A percentile compares a stretch with the other conserved stretches of the same genome.
These are phyloP conservation scores for Vultur gryphus DNA, from an alignment of 2,797 vertebrate species.

Conservation along the genomic window DNA sequence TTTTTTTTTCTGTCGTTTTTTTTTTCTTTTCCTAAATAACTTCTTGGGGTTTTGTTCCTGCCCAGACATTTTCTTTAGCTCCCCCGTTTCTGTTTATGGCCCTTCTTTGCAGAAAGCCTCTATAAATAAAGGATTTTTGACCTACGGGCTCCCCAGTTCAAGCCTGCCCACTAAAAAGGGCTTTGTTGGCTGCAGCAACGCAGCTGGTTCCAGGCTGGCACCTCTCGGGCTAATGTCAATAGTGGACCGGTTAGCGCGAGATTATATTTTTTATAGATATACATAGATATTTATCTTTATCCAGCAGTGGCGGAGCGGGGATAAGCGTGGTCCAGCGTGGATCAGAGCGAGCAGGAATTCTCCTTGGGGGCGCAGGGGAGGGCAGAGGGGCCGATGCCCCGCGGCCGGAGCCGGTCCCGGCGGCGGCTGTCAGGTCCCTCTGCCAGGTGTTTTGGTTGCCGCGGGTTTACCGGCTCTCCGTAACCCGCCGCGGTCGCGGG, in stretches of 20 bases:
- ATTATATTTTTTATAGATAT: background rate
- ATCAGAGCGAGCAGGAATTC: background rate
- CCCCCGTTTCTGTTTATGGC: background rate
- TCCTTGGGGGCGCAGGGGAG: background rate
- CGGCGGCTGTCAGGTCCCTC: background rate
- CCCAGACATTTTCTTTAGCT: background rate
- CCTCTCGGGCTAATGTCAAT: background rate
- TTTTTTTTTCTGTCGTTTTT: background rate
- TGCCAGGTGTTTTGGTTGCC: background rate
- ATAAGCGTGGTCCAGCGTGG: background rate
- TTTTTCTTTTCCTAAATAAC: slow-evolving; percentile 15
- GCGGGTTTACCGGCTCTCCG: background rate
- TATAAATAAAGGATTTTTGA: background rate
- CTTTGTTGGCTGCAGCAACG: background rate
- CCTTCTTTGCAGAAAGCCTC: background rate
- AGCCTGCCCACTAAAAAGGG: background rate
- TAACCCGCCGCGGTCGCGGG: background rate
- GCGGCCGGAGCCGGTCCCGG: background rate
- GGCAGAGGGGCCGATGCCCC: background rate
- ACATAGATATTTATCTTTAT: background rate
- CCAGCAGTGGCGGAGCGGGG: background rate
- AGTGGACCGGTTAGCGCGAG: background rate
- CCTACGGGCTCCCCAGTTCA: background rate
- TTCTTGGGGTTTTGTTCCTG: slow-evolving; percentile 20
- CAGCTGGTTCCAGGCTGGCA: background rate